Percentiles rank a stretch among this genome's conserved stretches.
Evolutionary conservation across 2,113 vertebrate species (phyloP).

Genomic region (Pomatostomus ruficeps): DNA sequence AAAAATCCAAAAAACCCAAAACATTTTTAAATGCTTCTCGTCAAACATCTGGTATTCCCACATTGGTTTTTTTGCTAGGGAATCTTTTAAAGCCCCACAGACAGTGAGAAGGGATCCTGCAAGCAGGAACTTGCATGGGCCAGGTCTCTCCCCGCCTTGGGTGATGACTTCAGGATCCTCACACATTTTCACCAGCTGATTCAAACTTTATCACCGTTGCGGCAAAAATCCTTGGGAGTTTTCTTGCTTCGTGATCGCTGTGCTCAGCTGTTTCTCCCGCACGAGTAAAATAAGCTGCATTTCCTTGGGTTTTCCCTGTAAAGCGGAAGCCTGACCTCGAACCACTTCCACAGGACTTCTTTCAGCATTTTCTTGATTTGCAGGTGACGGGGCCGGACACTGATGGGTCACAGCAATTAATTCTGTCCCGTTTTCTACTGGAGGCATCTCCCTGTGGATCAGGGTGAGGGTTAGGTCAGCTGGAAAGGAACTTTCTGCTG

Average conservation of each 20-base stretch:
- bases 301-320: not conserved
- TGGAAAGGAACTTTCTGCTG: not conserved
- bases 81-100: not conserved
- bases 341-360: not conserved
- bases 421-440: not conserved
- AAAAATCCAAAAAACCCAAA: rapidly evolving
- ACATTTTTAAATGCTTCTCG: not conserved
- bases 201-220: not conserved
- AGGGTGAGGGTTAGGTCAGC: not conserved
- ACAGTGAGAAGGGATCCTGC: not conserved
- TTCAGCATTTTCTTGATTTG: not conserved
- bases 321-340: not conserved
- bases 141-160: rapidly evolving
- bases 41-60: not conserved
- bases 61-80: not conserved
- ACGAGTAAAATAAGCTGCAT: not conserved
- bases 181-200: not conserved
- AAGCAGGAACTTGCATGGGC: not conserved
- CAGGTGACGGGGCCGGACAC: not conserved
- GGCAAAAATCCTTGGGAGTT: not conserved
- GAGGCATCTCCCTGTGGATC: not conserved
- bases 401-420: not conserved
- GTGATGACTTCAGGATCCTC: rapidly evolving
- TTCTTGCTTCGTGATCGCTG: not conserved
- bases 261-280: not conserved